These are phyloP conservation scores for Upupa epops DNA, from an alignment of 2,113 vertebrate genomes.

Conservation along the genomic window DNA sequence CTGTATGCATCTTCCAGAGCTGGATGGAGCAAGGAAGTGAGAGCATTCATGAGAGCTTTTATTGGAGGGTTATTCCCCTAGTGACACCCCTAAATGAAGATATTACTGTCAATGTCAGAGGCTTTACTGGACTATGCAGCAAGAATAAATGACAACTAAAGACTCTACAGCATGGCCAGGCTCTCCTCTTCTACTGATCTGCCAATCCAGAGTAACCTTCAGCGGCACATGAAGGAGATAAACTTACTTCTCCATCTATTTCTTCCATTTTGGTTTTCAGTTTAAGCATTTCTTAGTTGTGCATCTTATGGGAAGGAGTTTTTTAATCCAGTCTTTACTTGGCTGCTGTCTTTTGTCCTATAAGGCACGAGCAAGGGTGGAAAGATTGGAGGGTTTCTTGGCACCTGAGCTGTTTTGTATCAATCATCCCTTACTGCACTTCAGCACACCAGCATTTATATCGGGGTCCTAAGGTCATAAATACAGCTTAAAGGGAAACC, in stretches of 20 bases:
- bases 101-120: not conserved
- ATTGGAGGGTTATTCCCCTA: not conserved
- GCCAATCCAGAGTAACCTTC: not conserved
- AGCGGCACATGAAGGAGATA: not conserved
- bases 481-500: not conserved
- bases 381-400: not conserved
- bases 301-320: not conserved
- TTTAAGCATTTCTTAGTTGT: not conserved
- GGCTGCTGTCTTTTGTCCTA: not conserved
- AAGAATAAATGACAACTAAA: not conserved
- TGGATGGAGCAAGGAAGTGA: not conserved
- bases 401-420: constrained; percentile 48
- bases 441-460: constrained; percentile 20
- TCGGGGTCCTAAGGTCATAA: constrained; percentile 50
- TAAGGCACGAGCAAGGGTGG: not conserved
- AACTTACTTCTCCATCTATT: not conserved
- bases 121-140: not conserved
- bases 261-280: not conserved
- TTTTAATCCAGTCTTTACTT: not conserved
- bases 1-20: not conserved
- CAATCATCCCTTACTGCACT: constrained; percentile 6
- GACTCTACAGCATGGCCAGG: not conserved
- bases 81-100: not conserved
- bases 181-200: not conserved
- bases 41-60: not conserved